These are phyloP conservation scores for Antedon mediterranea DNA, from an alignment of 53 echinoderm and acorn worm genomes.

Conservation along the genomic window DNA sequence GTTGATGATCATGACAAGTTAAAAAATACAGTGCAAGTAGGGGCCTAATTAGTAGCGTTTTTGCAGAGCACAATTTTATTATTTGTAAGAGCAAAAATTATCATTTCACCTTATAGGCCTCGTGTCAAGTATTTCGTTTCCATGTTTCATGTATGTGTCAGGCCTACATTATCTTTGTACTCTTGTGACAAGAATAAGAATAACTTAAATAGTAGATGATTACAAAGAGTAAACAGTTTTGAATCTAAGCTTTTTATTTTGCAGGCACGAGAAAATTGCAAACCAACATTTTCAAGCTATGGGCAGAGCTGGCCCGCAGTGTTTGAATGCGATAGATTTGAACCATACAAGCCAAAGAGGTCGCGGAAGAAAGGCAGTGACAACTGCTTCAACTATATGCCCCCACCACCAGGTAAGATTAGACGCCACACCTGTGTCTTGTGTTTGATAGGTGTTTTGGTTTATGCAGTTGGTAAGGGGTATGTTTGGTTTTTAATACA, in stretches of 20 bases:
- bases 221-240: not conserved
- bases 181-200: too few species aligned
- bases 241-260: not conserved
- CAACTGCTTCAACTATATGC: conserved; percentile 53
- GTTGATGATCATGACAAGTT: too few species aligned
- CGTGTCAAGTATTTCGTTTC: too few species aligned
- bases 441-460: not conserved
- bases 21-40: too few species aligned
- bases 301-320: not conserved
- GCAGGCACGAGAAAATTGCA: not conserved
- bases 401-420: conserved; percentile 57
- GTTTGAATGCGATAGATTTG: not conserved
- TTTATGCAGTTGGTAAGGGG: too few species aligned
- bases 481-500: too few species aligned
- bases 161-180: too few species aligned
- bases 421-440: not conserved
- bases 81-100: too few species aligned
- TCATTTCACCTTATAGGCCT: too few species aligned
- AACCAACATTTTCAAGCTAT: not conserved
- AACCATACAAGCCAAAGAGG: not conserved
- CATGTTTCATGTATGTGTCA: too few species aligned
- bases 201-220: not conserved
- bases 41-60: too few species aligned
- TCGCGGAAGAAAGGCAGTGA: not conserved
- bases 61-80: too few species aligned